Evolutionary conservation across 2,888 invertebrate species (phyloP).

Genomic region (Hypena proboscidalis): DNA sequence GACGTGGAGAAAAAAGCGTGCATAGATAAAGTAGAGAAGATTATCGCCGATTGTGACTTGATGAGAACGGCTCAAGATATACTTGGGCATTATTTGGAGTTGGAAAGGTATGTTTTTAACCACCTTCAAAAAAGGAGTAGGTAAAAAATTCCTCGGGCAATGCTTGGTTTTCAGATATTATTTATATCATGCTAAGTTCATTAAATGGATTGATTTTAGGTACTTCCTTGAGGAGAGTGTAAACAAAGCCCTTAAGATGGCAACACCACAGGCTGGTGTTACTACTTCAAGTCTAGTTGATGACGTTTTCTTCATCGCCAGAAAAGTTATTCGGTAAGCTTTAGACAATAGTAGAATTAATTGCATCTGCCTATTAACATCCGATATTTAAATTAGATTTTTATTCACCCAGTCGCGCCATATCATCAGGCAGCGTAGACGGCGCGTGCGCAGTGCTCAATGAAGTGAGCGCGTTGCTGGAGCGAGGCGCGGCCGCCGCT

Average conservation of each 20-base stretch:
- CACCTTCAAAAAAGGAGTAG: background rate
- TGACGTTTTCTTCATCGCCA: slow-evolving; percentile 98
- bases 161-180: background rate
- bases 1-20: slow-evolving; percentile 51
- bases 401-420: slow-evolving; percentile 95
- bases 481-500: slow-evolving; percentile 85
- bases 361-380: too few relatives aligned
- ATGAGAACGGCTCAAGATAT: slow-evolving; percentile 92
- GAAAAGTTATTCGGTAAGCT: slow-evolving; percentile 93
- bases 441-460: slow-evolving; percentile 98
- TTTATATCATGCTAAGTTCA: too few relatives aligned
- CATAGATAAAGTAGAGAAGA: slow-evolving; percentile 77
- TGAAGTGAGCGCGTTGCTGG: slow-evolving; percentile 94
- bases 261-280: slow-evolving; percentile 89
- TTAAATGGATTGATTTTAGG: slow-evolving; percentile 58
- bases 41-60: slow-evolving; percentile 89
- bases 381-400: too few relatives aligned
- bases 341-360: background rate
- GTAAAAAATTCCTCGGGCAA: background rate
- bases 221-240: slow-evolving; percentile 98
- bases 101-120: slow-evolving; percentile 89
- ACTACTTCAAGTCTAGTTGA: slow-evolving; percentile 97
- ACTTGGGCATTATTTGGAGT: slow-evolving; percentile 93
- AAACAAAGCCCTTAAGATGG: slow-evolving; percentile 94
- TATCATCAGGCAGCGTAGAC: slow-evolving; percentile 96